Base-by-base conservation (phyloP, 2,113 vertebrate genomes). In the Candoia aspera region DNA sequence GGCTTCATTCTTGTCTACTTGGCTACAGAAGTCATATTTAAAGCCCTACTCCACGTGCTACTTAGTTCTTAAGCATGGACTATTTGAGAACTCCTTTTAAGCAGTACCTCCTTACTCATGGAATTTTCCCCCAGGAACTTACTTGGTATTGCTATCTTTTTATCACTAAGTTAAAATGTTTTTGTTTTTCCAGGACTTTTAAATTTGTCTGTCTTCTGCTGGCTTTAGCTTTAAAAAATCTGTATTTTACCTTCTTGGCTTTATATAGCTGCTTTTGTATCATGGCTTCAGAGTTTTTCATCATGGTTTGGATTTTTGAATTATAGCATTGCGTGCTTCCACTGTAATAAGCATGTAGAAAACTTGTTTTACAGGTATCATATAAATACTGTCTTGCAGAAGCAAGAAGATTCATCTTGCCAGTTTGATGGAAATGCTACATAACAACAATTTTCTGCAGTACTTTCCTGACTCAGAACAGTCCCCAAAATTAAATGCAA, bases 401-500 rank as follows among this genome's bases (percentile, higher is more conserved):
- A 33, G 15, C 1, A 23, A 83, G 21, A 2, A 37, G 12, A 15
- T 13, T 37, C 10, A 37, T 53, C 1, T 62, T 85, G 26, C 29
- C 13, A 26, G 88, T 26, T 54, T 87, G 93, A 94, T 55, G 0
- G 93, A 86, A 92, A 92, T 53, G 91, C 68, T 93, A 90, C 26
- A 95, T 53, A 10, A 37, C 88, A 29, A 88, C 59, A 64, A 19
- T 9, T 86, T 54, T 29, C 62, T 37, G 93, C 55, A 95, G 73
- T 15, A 17, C n/a, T 91, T 91, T 92, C 92, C 37, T 92, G 53
- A 92, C 92, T 94, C 83, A 58, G 73, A 94, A 86, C 79, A 93
- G 88, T 58, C 90, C 87, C 95, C 92, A 94, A 86, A 92, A 96
- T 79, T 96, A 91, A 96, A 96, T 90, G 33, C 57, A 84, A 95